phyloP scores from a whole-genome alignment of 2,888 invertebrate genomes.

The Xylota sylvarum region DNA sequence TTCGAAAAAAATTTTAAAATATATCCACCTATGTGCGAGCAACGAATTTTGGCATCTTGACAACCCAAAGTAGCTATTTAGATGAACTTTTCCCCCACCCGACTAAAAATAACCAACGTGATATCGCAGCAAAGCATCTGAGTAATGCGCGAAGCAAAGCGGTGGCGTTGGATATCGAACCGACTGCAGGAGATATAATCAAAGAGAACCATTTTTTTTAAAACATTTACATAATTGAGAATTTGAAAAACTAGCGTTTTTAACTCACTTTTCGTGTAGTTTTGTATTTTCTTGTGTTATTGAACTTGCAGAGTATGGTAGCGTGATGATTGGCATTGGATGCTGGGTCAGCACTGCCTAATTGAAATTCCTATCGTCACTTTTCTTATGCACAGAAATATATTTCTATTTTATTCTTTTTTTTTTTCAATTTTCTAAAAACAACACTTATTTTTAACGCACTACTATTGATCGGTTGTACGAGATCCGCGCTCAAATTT shows the following conservation, averaged over 20 bases:
- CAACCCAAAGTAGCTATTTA: slow-evolving; percentile 65
- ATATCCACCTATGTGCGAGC: slow-evolving; percentile 41
- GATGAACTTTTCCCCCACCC: slow-evolving; percentile 64
- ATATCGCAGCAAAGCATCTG: slow-evolving; percentile 70
- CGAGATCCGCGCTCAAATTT: slow-evolving; percentile 31
- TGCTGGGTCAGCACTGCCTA: slow-evolving; percentile 41
- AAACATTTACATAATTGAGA: slow-evolving; percentile 62
- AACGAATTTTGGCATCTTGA: slow-evolving; percentile 64
- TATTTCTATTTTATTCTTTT: background rate
- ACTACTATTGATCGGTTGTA: slow-evolving; percentile 24
- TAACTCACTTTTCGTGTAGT: slow-evolving; percentile 65
- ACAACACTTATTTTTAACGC: slow-evolving; percentile 8
- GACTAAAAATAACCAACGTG: slow-evolving; percentile 71
- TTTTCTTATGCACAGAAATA: slow-evolving; percentile 19
- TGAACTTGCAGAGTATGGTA: slow-evolving; percentile 49
- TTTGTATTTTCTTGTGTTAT: slow-evolving; percentile 54
- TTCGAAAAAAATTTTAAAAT: background rate
- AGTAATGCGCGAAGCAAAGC: slow-evolving; percentile 64
- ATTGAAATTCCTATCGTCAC: slow-evolving; percentile 4
- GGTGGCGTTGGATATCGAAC: slow-evolving; percentile 37
- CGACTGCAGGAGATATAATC: slow-evolving; percentile 50
- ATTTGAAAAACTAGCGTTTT: slow-evolving; percentile 48
- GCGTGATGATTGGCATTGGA: slow-evolving; percentile 59
- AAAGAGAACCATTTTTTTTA: slow-evolving; percentile 1
- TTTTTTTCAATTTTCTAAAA: background rate